phyloP scores from a whole-genome alignment of 1,140 invertebrate species.

The Vollenhovia emeryi region DNA sequence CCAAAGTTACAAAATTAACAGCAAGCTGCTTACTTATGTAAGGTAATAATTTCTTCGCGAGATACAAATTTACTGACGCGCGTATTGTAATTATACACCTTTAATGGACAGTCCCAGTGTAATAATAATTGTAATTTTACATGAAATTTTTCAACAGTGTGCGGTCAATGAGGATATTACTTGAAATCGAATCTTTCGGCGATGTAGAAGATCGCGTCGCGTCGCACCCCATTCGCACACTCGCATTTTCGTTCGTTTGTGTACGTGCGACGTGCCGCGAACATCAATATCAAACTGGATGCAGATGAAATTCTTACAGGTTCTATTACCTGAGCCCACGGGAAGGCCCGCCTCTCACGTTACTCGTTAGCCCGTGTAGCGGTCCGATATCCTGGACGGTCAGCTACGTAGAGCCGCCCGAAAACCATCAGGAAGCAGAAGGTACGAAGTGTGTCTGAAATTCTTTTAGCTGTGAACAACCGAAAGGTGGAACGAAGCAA shows the following conservation, averaged over 20 bases:
- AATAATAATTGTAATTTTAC: no score
- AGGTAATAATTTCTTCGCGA: no score
- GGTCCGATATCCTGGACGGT: slow-evolving; percentile 83
- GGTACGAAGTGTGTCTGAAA: slow-evolving; percentile 75
- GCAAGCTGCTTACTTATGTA: no score
- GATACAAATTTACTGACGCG: no score
- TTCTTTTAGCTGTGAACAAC: background rate
- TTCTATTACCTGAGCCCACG: slow-evolving; percentile 84
- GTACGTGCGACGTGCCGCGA: slow-evolving; percentile 50
- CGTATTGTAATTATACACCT: no score
- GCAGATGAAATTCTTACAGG: slow-evolving; percentile 83
- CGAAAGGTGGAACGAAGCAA: background rate
- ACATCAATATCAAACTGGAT: slow-evolving; percentile 83
- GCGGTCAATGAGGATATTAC: background rate
- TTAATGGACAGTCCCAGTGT: no score
- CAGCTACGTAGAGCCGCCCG: slow-evolving; percentile 82
- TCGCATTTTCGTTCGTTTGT: slow-evolving; percentile 15
- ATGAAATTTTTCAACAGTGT: background rate
- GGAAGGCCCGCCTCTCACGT: slow-evolving; percentile 81
- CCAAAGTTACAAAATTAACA: no score
- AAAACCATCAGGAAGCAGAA: slow-evolving; percentile 79
- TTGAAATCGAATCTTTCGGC: background rate
- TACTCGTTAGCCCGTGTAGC: slow-evolving; percentile 83
- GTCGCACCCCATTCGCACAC: no score
- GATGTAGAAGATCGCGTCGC: no score